Evolutionary conservation across 1,140 invertebrate species (phyloP), one percentile per base, ranked within the genome.

Genomic region (Hirudo medicinalis): DNA sequence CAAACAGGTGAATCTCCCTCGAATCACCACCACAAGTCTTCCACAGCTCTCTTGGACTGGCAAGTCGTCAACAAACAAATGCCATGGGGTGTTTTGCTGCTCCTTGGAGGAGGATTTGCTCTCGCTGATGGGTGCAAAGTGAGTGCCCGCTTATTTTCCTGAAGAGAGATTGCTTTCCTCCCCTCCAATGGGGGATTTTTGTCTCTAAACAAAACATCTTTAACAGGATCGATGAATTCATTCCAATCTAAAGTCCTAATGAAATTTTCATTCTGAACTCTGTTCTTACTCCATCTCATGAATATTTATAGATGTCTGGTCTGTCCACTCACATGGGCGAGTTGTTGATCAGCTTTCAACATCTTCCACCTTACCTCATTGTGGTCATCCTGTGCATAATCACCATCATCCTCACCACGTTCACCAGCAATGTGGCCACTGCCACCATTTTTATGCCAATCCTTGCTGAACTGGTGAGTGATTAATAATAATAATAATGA

Each of bases 361-460:
- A 70, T 49, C 74, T 73, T 15, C 73, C 73, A 5, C 49, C 25
- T 4, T 74, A 54, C 54, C 20, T 67, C 19, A 67, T 74, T 2
- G 63, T 71, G 20, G n/a, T 74, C 25, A 20, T 71, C 40, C 63
- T 74, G 32, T 71, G 73, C 40, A 36, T 74, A 27, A 55, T 80
- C 54, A 79, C 78, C 9, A 75, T 80, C 0, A 43, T 74, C 6
- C 54, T 91, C 49, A 92, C 91, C 0, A 90, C 91, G 79, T 88
- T 92, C 76, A 89, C 89, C 0, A 89, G 88, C 15, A 92, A 92
- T 78, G 87, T 90, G 0, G 90, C 90, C 27, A 88, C 90, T 27
- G 89, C 90, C n/a, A 91, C 91, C 76, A 88, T 91, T 17, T 85
- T 92, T 55, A 78, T 92, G 67, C 91, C 91, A 2, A 88, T 92